phyloP scores from a whole-genome alignment of 2,797 vertebrate genomes.

The Smutsia temminckii region DNA sequence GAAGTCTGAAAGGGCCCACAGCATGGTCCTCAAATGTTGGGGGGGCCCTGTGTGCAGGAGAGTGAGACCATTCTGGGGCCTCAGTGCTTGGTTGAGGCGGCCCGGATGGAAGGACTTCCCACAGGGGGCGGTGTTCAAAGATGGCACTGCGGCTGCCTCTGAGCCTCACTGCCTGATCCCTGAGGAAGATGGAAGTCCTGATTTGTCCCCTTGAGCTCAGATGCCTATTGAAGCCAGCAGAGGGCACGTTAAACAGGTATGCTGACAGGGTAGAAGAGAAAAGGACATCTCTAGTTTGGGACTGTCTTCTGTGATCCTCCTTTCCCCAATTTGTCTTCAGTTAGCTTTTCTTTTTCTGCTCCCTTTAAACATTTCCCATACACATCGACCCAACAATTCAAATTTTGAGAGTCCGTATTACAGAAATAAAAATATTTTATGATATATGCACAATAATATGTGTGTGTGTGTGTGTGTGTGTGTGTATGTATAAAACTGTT shows the following conservation, averaged over 20 bases:
- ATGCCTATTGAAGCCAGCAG: not conserved
- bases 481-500: too few relatives aligned
- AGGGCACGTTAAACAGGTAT: not conserved
- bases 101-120: not conserved
- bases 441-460: not conserved
- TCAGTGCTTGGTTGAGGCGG: not conserved
- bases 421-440: slow-evolving; percentile 18
- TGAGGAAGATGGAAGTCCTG: not conserved
- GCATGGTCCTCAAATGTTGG: not conserved
- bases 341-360: not conserved
- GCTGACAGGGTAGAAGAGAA: not conserved
- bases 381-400: not conserved
- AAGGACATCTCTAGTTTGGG: not conserved
- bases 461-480: too few relatives aligned
- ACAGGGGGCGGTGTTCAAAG: not conserved
- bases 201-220: not conserved
- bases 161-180: not conserved
- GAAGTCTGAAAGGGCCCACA: not conserved
- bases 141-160: not conserved
- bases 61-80: not conserved
- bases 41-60: not conserved
- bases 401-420: not conserved
- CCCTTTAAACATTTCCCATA: not conserved
- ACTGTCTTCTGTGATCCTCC: not conserved
- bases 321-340: not conserved